Evolutionary conservation across 2,888 invertebrate species (phyloP), one percentile per base, ranked within the genome.

Genomic region (Nomada hirtipes): DNA sequence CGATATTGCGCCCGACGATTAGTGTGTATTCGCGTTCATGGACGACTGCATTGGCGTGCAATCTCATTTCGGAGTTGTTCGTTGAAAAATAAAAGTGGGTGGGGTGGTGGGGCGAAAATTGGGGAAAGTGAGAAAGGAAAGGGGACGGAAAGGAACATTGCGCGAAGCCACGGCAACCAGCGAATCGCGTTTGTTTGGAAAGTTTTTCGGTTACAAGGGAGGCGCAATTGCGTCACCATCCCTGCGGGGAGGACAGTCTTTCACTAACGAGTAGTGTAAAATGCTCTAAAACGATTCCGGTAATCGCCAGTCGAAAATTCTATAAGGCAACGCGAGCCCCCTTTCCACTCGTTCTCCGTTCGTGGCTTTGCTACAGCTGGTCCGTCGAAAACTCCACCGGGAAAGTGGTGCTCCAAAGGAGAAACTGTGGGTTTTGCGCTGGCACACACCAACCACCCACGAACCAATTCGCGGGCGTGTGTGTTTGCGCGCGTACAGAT

Each of bases 361-460:
- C 71, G 79, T 85, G 82, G 84, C 86, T 86, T 88, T 74, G 78
- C 86, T 86, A 84, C 87, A 88, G 88, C 88, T 84, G 86, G 86
- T 70, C 80, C 73, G 72, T 72, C 85, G 83, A 88, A 80, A 87
- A 87, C 84, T 87, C 88, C 67, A 36, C 64, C 79, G 79, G 70
- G 71, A 82, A 86, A 87, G 85, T 83, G 81, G 67, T 68, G 74
- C 81, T 86, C 70, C 67, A 85, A 86, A 85, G 77, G 81, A 79
- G 79, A 86, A 88, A 79, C 88, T 81, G 86, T 86, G 82, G 82
- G 79, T 80, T 84, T 69, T 78, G 73, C 80, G 71, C 59, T 55
- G 70, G 50, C 69, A 44, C 53, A 53, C 72, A 64, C 29, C 36
- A 13, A 26, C 23, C 42, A 42, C 20, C 11, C 55, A 15, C 63